Conservation (phyloP, 2,888 invertebrate genomes). For the Choristoneura rosaceana region DNA sequence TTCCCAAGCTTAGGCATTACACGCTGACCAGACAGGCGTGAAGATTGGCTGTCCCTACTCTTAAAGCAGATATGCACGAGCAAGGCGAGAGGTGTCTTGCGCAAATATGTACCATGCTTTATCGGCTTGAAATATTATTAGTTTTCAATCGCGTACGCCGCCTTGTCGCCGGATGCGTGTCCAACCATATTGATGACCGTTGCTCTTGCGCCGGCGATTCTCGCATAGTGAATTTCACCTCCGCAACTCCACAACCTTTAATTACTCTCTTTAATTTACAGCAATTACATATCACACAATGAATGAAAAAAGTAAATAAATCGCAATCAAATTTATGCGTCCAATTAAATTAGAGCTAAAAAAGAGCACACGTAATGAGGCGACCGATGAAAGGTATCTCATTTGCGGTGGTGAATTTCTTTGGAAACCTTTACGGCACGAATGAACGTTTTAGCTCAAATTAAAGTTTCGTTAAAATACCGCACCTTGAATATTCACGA, state of each 20-base stretch:
- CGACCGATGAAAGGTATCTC: constrained; percentile 63
- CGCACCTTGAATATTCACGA: constrained; percentile 54
- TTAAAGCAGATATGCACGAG: constrained; percentile 34
- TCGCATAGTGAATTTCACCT: constrained; percentile 70
- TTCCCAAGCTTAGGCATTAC: constrained; percentile 34
- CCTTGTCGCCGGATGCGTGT: constrained; percentile 75
- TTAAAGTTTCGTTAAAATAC: constrained; percentile 79
- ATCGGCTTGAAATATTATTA: constrained; percentile 71
- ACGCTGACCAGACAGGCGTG: constrained; percentile 46
- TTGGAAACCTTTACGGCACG: constrained; percentile 58
- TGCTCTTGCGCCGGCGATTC: constrained; percentile 53
- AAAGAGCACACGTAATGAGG: constrained; percentile 67
- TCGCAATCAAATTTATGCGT: constrained; percentile 64
- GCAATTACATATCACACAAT: constrained; percentile 53
- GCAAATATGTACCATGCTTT: constrained; percentile 64
- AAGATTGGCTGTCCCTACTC: constrained; percentile 13
- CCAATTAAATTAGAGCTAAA: constrained; percentile 76
- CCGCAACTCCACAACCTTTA: constrained; percentile 57
- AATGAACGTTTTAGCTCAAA: constrained; percentile 66
- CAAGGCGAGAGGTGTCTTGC: constrained; percentile 57
- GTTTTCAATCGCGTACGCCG: constrained; percentile 69
- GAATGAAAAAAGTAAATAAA: constrained; percentile 54
- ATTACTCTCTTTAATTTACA: constrained; percentile 63
- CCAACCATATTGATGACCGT: constrained; percentile 75
- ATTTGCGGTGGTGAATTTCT: constrained; percentile 53